Base-by-base conservation (phyloP, 2,113 vertebrate species). In the Tylochromis polylepis region DNA sequence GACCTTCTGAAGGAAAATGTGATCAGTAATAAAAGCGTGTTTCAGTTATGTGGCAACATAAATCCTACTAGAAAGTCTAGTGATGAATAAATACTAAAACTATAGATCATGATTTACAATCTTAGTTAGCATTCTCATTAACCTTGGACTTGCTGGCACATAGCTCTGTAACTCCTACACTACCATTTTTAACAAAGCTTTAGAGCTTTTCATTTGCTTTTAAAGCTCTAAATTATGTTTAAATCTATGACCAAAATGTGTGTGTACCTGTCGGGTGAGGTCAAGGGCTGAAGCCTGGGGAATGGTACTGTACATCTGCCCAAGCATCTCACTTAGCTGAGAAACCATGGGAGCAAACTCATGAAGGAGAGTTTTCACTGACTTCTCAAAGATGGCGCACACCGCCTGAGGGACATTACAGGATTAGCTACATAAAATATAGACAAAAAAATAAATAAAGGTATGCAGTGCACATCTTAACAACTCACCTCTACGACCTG, bases 231-330 rank as follows among this genome's bases (percentile, higher is more conserved):
- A n/a, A n/a, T n/a, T n/a, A 51, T 1, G 70, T 51, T 1, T 55
- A 51, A 27, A 14, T 83, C 1, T 20, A 3, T 24, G 6, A 67
- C 34, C 9, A 18, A 36, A 12, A 51, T 43, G 5, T 49, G 41
- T 27, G 49, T 79, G 3, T 96, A 99, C 99, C 98, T 99, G 98
- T 85, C 98, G 96, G 24, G 99, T 99, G 88, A 99, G 97, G 94
- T 99, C 99, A 8, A 99, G 97, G 38, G 99, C 98, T 18, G 98
- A 98, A 58, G 98, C 98, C 95, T 99, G 99, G 56, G 99, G 99
- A 84, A 99, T 98, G n/a, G 98, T 99, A 95, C 99, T 99, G 94
- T 99, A 99, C 99, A 99, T 99, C 97, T 98, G 98, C 9, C 99
- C 98, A 81, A 99, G 96, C 99, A 99, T 99, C 95, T 99, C 98